phyloP scores from a whole-genome alignment of 1,140 invertebrate species.

The Rhagoletis pomonella region DNA sequence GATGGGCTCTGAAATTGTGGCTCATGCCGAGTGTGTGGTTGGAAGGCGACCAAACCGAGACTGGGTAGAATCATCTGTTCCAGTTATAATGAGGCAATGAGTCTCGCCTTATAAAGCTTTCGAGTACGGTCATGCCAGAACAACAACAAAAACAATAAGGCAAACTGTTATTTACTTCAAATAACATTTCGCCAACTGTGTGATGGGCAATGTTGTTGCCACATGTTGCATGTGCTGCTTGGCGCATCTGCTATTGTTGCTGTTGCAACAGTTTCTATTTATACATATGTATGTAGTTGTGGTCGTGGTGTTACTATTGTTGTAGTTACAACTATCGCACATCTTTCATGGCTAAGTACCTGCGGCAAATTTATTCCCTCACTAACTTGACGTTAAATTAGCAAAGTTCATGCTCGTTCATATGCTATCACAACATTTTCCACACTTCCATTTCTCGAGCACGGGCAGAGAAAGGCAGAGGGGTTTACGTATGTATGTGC shows the following conservation, averaged over 20 bases:
- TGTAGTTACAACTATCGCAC: slow-evolving; percentile 15
- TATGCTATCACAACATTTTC: slow-evolving; percentile 48
- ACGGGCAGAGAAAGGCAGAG: neutral
- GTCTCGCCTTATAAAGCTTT: neutral
- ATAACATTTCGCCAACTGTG: neutral
- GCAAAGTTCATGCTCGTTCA: slow-evolving; percentile 50
- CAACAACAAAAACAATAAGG: neutral
- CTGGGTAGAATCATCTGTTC: neutral
- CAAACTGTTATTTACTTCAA: too few species aligned
- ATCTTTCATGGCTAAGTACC: slow-evolving; percentile 35
- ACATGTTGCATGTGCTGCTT: neutral
- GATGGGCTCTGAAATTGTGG: neutral
- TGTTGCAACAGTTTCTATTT: neutral
- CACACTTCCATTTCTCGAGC: slow-evolving; percentile 11
- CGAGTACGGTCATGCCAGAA: neutral
- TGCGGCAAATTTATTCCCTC: slow-evolving; percentile 43
- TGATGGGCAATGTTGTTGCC: neutral
- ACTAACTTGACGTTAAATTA: slow-evolving; percentile 52
- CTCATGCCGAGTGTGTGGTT: neutral
- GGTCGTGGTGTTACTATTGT: neutral
- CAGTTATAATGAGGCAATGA: slow-evolving; percentile 20
- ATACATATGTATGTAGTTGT: too few species aligned
- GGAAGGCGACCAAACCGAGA: too few species aligned
- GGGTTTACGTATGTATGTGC: too few species aligned
- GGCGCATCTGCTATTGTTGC: neutral